Evolutionary conservation across 2,113 vertebrate species (phyloP), one percentile per base, ranked within the genome.

Genomic region (Lamprologus ornatipinnis): DNA sequence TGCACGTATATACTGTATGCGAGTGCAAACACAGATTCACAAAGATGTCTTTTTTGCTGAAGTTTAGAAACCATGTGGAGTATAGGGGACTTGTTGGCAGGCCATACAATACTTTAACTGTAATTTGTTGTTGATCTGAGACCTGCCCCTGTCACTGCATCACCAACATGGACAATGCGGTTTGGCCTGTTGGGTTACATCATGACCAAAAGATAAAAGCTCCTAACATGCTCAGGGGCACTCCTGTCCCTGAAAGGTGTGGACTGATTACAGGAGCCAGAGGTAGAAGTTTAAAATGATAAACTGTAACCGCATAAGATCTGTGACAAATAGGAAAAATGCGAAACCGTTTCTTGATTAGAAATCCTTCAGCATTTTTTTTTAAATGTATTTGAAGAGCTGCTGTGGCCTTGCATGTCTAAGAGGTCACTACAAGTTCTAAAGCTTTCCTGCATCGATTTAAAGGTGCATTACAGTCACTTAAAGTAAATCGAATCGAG

Each of bases 171-270:
- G 80, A 89, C 83, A 89, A 88, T 95, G 96, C 19, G 54, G 96
- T 95, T 88, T 86, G 87, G 94, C 94, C 94, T 88, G 95, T 95
- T 88, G 35, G 92, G 88, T 95, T 13, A 87, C 90, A 89, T 89
- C 91, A 53, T 33, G 10, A 78, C 35, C 79, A 23, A 51, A 78
- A 51, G 12, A 81, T 58, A 31, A 78, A 80, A 21, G 2, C 80
- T 70, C 7, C 11, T 15, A 23, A 45, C 6, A 14, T 13, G 21
- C 21, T 73, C 3, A 5, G 40, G 23, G 80, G 2, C 87, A 84
- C 90, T 63, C 93, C 93, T 84, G 14, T 57, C 23, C 68, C 51
- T 8, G 63, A 63, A 12, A 75, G 49, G 28, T 53, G 83, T 4
- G 40, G 80, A 40, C 3, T 35, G 53, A 85, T 49, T 35, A 81